Base-by-base conservation (phyloP, 2,113 vertebrate genomes). In the Oryzias celebensis region DNA sequence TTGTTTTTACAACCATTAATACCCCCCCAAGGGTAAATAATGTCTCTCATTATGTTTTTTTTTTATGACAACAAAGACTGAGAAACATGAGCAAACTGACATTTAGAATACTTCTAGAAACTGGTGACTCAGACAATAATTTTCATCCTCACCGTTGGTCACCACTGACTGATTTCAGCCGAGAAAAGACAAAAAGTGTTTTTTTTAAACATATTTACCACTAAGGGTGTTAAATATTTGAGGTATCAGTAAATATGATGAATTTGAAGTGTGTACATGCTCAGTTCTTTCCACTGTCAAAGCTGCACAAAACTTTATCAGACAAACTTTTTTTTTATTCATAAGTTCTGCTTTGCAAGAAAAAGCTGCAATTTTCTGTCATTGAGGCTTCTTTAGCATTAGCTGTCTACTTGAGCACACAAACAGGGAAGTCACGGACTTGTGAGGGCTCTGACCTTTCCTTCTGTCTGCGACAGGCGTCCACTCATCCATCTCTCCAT, bases 371-470 rank as follows among this genome's bases (percentile, higher is more conserved):
- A n/a, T 45, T 13, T 14, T 4, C 26, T 61, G 23, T 54, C 28
- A 14, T 20, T 44, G 5, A 15, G 47, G 20, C 22, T 69, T 65
- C 31, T 59, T 58, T 28, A n/a, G 1, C 47, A 68, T 73, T 63
- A 13, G 62, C 14, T 41, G 68, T 62, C 49, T 45, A 68, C 22
- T 41, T 62, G 26, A 47, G 49, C 23, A 53, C 20, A 2, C 50
- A 48, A 59, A 52, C 18, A 60, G n/a, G 43, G 14, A 65, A 48
- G 26, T 58, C 52, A 60, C 16, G 41, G 52, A 44, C 52, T 64
- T 31, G 54, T 50, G 64, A 82, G 62, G 77, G 75, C 57, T 75
- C 73, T 89, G 88, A 89, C 89, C 88, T 89, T 90, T 89, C 76
- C 46, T 58, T 76, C 58, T 66, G 58, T 64, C 66, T 76, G 77